These are phyloP conservation scores for Oxytorus armatus DNA, from an alignment of 2,888 invertebrate genomes.

Conservation along the genomic window DNA sequence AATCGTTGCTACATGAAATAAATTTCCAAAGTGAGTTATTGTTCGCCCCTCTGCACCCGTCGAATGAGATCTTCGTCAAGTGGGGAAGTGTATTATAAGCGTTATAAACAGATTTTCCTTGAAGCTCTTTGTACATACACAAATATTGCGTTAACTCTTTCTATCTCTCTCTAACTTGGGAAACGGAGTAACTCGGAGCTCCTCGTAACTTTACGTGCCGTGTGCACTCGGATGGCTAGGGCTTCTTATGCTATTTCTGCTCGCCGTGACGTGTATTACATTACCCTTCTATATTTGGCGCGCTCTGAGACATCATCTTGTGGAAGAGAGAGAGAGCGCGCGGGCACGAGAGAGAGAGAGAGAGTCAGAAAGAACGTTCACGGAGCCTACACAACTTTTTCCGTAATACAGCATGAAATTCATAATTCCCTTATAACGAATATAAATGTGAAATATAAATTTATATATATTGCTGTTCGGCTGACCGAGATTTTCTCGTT, in stretches of 20 bases:
- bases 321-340: slow-evolving; percentile 29
- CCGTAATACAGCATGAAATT: slow-evolving; percentile 62
- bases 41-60: not conserved
- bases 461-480: slow-evolving; percentile 3
- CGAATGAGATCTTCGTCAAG: not conserved
- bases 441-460: not conserved
- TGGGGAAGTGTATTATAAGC: slow-evolving; percentile 46
- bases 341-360: slow-evolving; percentile 33
- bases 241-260: slow-evolving; percentile 86
- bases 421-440: slow-evolving; percentile 57
- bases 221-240: slow-evolving; percentile 85
- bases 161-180: too few relatives aligned
- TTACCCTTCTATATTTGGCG: slow-evolving; percentile 87
- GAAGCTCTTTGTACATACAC: slow-evolving; percentile 56
- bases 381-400: slow-evolving; percentile 44
- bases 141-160: slow-evolving; percentile 45
- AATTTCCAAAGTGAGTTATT: not conserved
- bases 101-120: slow-evolving; percentile 58
- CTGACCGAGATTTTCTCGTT: slow-evolving; percentile 59
- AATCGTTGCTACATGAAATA: not conserved
- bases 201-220: slow-evolving; percentile 81
- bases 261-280: slow-evolving; percentile 86
- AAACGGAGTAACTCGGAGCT: slow-evolving; percentile 38
- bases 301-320: slow-evolving; percentile 70
- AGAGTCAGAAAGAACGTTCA: slow-evolving; percentile 42